phyloP scores from a whole-genome alignment of 1,140 invertebrate genomes.

The Adelges cooleyi region DNA sequence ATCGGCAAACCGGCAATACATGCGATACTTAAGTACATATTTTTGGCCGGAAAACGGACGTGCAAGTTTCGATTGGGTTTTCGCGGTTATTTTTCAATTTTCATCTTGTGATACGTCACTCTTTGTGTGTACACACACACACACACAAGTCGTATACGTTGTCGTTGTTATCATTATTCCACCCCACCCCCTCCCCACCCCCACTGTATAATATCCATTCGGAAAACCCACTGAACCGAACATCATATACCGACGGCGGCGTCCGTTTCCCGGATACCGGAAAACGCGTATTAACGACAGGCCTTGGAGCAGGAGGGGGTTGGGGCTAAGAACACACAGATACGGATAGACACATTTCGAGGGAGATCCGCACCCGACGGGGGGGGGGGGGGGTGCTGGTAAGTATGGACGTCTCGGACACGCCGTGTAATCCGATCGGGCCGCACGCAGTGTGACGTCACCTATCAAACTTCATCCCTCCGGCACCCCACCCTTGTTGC shows the following conservation, averaged over 20 bases:
- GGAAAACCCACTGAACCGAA: slow-evolving; percentile 20
- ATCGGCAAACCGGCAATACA: too few species aligned
- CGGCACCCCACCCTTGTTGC: neutral
- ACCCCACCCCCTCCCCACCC: neutral
- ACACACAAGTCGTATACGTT: neutral
- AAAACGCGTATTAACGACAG: neutral
- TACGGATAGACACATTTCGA: too few species aligned
- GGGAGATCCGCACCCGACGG: neutral
- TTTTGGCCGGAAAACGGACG: too few species aligned
- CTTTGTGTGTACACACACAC: neutral
- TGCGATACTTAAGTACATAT: too few species aligned
- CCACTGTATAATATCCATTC: neutral
- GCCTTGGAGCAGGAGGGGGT: too few species aligned
- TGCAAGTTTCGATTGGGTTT: too few species aligned
- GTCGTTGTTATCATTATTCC: neutral
- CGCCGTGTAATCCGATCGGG: slow-evolving; percentile 11
- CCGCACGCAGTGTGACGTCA: neutral
- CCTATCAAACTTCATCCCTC: neutral
- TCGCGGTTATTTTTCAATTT: too few species aligned
- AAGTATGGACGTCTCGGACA: neutral
- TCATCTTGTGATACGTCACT: too few species aligned
- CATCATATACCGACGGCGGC: neutral
- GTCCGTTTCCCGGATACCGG: neutral
- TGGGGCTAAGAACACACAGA: too few species aligned
- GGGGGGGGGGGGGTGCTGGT: neutral